Conservation (phyloP, 2,113 vertebrate genomes). For the Lipophrys pholis region DNA sequence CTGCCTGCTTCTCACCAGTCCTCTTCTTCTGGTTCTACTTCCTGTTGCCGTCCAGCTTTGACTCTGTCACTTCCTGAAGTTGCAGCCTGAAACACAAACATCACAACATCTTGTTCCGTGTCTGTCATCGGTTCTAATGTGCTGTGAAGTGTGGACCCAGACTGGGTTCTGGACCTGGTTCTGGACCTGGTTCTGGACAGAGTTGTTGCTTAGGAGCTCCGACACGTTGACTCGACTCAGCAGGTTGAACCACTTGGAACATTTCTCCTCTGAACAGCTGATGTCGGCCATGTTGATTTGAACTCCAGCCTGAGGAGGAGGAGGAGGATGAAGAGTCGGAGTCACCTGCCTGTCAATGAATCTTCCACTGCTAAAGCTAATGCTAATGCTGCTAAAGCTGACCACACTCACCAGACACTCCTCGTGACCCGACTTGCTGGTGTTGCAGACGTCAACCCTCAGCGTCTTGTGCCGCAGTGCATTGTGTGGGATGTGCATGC, state of each 20-base stretch:
- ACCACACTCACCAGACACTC: conserved; percentile 88
- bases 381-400: too few relatives aligned
- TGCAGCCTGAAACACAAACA: conserved; percentile 78
- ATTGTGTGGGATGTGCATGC: conserved; percentile 88
- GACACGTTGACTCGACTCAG: conserved; percentile 85
- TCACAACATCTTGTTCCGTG: too few relatives aligned
- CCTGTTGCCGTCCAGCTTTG: conserved; percentile 52
- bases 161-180: too few relatives aligned
- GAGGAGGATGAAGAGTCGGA: background rate
- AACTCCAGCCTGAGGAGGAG: conserved; percentile 87
- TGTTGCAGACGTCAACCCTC: conserved; percentile 90
- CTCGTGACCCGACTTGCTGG: conserved; percentile 86
- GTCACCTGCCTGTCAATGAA: too few relatives aligned
- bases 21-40: conserved; percentile 22
- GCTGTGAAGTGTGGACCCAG: too few relatives aligned
- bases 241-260: conserved; percentile 94
- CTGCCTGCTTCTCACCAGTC: conserved; percentile 87
- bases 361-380: too few relatives aligned
- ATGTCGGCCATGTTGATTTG: conserved; percentile 96
- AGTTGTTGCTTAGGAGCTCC: too few relatives aligned
- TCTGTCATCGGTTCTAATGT: too few relatives aligned
- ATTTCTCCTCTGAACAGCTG: conserved; percentile 86
- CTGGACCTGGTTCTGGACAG: too few relatives aligned
- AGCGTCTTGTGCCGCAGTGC: conserved; percentile 94
- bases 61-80: conserved; percentile 83